Conservation (phyloP, 2,797 vertebrate species). For the Echiichthys vipera region DNA sequence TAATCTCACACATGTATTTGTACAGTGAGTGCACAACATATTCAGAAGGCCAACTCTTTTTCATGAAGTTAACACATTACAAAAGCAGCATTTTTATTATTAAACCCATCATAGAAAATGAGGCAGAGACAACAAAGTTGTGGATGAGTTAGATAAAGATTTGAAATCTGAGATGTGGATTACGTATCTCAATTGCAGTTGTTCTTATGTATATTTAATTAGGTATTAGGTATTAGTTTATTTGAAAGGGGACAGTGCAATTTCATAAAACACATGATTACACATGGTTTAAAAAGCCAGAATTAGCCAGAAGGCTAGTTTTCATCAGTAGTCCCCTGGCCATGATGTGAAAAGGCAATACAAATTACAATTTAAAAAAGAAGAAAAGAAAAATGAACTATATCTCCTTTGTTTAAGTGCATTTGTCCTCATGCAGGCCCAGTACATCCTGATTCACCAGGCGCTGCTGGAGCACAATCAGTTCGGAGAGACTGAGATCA, state of each 20-base stretch:
- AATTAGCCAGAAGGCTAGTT: too few species aligned
- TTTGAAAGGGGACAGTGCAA: too few species aligned
- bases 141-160: not conserved
- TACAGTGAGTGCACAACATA: not conserved
- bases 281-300: too few species aligned
- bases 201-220: not conserved
- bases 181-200: not conserved
- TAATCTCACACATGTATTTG: not conserved
- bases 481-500: conserved; percentile 94
- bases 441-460: conserved; percentile 98
- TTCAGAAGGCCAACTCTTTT: not conserved
- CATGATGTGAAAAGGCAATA: too few species aligned
- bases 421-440: conserved; percentile 82
- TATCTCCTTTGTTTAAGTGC: not conserved
- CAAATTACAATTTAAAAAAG: too few species aligned
- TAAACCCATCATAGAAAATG: not conserved
- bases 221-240: too few species aligned
- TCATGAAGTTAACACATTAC: not conserved
- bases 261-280: too few species aligned
- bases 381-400: too few species aligned
- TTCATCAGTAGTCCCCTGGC: too few species aligned
- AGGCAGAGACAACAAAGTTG: not conserved
- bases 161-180: not conserved
- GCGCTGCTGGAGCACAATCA: conserved; percentile 95
- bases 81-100: not conserved